phyloP scores from a whole-genome alignment of 2,888 invertebrate species.

The Eristalinus sepulchralis region DNA sequence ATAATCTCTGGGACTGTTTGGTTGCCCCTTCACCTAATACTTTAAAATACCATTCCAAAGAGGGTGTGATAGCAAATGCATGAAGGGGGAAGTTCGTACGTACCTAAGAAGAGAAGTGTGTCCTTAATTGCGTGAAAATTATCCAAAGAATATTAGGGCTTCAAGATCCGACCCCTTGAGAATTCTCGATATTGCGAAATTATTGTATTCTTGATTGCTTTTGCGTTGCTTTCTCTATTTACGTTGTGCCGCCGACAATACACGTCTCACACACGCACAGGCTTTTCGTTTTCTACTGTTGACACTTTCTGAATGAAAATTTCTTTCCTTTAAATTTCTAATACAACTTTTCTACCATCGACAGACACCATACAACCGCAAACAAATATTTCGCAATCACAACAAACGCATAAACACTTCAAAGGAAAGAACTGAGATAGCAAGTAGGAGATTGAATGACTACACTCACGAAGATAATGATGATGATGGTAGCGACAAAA shows the following conservation, averaged over 20 bases:
- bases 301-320: conserved; percentile 10
- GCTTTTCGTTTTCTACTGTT: conserved; percentile 41
- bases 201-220: conserved; percentile 21
- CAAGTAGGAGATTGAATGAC: conserved; percentile 42
- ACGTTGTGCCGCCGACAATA: neutral
- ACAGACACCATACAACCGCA: conserved; percentile 8
- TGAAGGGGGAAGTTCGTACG: conserved; percentile 22
- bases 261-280: conserved; percentile 17
- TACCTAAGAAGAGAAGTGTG: conserved; percentile 49
- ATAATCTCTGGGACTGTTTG: neutral
- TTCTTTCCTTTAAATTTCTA: neutral
- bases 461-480: conserved; percentile 49
- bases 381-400: conserved; percentile 55
- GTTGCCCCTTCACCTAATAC: neutral
- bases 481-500: neutral
- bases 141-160: conserved; percentile 50
- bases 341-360: neutral
- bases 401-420: conserved; percentile 66
- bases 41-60: neutral
- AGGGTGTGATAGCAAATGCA: neutral
- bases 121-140: conserved; percentile 62
- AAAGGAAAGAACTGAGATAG: conserved; percentile 19
- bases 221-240: neutral
- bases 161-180: conserved; percentile 8
- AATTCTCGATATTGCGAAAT: conserved; percentile 17